Base-by-base conservation (phyloP, 2,113 vertebrate genomes). In the Cottus gobio region DNA sequence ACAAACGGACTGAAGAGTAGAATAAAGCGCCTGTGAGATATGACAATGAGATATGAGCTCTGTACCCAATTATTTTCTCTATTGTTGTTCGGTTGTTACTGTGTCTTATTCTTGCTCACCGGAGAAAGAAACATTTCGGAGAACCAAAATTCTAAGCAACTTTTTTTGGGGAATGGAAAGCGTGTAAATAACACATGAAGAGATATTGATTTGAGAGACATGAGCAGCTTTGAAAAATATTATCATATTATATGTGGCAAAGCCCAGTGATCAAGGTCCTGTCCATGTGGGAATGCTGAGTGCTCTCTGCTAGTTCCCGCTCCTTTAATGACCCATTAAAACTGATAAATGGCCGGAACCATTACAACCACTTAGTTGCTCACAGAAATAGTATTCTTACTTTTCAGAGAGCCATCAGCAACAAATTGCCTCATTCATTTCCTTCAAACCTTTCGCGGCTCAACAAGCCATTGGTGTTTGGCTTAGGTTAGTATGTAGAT, bases 301-400 rank as follows among this genome's bases (percentile, higher is more conserved):
- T 82, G 87, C 85, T 82, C 85, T 87, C 44, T 20, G 61, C 62
- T 5, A 2, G 42, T 36, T 70, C 46, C 71, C 60, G 31, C 54
- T 34, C 20, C 79, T 77, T 68, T 68, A 82, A 75, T n/a, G 65
- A 83, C 28, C 87, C 82, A 88, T 88, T 90, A 86, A 84, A 73
- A 60, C 52, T 39, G 56, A 84, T 52, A 85, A 87, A 84, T 46
- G 75, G 37, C 84, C 44, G 52, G 85, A 92, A 89, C 80, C 77
- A 73, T 87, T 74, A 62, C 24, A 56, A 42, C 18, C 85, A 85
- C 84, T 91, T 83, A 77, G 80, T 58, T 24, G 9, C 68, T 75
- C 58, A 9, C 66, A 56, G 36, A 76, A 74, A 72, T 42, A 28
- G 18, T 56, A 44, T 74, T 79, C 71, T 74, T 84, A 58, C 46